Evolutionary conservation across 2,888 invertebrate genomes (phyloP), one percentile per base, ranked within the genome.

Genomic region (Julus scanicus): DNA sequence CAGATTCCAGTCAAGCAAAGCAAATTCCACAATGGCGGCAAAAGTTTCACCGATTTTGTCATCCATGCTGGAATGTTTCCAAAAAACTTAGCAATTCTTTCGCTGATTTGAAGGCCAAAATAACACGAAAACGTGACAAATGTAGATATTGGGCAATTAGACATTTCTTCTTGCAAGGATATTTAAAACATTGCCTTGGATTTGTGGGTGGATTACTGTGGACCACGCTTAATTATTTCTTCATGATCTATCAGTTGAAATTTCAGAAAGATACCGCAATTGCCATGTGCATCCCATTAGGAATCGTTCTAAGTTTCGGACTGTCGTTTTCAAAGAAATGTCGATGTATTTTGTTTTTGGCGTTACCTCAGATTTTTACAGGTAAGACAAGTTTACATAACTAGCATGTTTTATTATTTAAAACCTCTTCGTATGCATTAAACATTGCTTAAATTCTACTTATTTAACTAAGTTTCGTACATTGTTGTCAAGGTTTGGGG

Each of bases 321-420:
- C 57, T 87, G 48, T 83, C 87, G 0, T 87, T 87, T 44, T 87
- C 87, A 48, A 11, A 87, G 49, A 83, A 48, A 87, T 83, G 71
- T 17, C 53, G 87, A 9, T 87, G 87, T 20, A 87, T 87, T 44
- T n/a, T 44, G 49, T 83, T 83, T 39, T 83, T 87, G 48, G 83
- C 87, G 20, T 39, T 87, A n/a, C 87, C 87, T 9, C 87, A 87
- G 29, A 87, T 87, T 44, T 87, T 71, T 49, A 87, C 87, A 13
- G 87, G 87, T 87, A 83, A 20, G 71, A 39, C 8, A 80, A 80
- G 29, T 29, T 29, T 29, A 1, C 29, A 29, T 29, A 29, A 29
- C 29, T 29, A 29, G 29, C 29, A 29, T 29, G 29, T 29, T 29
- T 29, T 29, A 1, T 29, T 29, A 29, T 29, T 29, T 29, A 29